Evolutionary conservation across 2,888 invertebrate species (phyloP).

Genomic region (Phaedon cochleariae): DNA sequence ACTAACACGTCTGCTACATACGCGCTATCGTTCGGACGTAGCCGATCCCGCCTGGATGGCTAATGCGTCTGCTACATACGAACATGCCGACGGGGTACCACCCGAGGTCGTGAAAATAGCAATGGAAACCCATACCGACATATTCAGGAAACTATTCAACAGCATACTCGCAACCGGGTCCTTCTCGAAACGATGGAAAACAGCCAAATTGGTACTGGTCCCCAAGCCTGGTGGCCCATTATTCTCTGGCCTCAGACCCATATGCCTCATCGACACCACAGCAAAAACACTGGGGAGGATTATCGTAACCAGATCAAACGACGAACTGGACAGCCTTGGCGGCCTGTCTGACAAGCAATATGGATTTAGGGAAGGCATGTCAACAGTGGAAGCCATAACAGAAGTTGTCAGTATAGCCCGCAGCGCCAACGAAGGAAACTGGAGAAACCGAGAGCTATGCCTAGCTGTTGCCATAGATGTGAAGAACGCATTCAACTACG

Average conservation of each 20-base stretch:
- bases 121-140: background rate
- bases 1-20: too few relatives aligned
- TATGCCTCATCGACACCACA: slow-evolving; percentile 15
- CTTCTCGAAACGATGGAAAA: slow-evolving; percentile 7
- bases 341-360: slow-evolving; percentile 8
- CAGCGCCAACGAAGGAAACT: too few relatives aligned
- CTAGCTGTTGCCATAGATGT: slow-evolving; percentile 15
- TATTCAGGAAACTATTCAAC: slow-evolving; percentile 13
- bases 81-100: too few relatives aligned
- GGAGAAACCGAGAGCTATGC: too few relatives aligned
- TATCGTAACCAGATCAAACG: slow-evolving; percentile 13
- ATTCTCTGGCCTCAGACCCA: slow-evolving; percentile 5
- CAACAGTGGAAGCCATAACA: slow-evolving; percentile 19
- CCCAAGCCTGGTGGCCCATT: slow-evolving; percentile 11
- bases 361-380: slow-evolving; percentile 23
- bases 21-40: too few relatives aligned
- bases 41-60: too few relatives aligned
- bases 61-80: too few relatives aligned
- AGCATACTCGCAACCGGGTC: background rate
- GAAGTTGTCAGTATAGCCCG: slow-evolving; percentile 1
- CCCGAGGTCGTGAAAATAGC: background rate
- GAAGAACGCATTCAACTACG: too few relatives aligned
- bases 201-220: slow-evolving; percentile 6
- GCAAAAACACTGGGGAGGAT: slow-evolving; percentile 12
- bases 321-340: slow-evolving; percentile 10